These are phyloP conservation scores for Thermophis baileyi DNA, from an alignment of 2,113 vertebrate genomes.

Conservation along the genomic window DNA sequence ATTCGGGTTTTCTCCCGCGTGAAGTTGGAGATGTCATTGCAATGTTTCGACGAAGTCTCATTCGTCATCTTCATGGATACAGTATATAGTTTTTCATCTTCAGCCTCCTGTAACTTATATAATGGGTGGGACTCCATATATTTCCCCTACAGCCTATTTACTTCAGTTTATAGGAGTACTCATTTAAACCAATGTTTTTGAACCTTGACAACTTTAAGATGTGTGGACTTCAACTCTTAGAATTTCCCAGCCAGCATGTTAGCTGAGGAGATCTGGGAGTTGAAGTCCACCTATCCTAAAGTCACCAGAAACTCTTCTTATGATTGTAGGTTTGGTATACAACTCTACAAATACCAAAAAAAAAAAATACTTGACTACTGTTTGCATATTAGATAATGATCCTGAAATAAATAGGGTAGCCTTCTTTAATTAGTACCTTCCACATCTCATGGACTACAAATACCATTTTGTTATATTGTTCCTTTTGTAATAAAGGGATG, in stretches of 20 bases:
- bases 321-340: background rate
- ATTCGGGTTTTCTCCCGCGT: too few relatives aligned
- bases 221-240: background rate
- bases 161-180: background rate
- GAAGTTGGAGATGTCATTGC: too few relatives aligned
- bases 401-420: background rate
- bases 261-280: background rate
- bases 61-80: too few relatives aligned
- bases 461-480: background rate
- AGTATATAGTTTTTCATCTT: too few relatives aligned
- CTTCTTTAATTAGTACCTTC: background rate
- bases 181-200: background rate
- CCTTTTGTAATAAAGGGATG: background rate
- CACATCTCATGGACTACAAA: background rate
- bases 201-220: background rate
- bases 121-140: background rate
- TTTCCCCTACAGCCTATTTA: background rate
- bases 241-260: background rate
- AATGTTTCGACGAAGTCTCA: too few relatives aligned
- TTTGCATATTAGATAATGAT: background rate
- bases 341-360: background rate
- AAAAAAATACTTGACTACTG: background rate
- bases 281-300: background rate
- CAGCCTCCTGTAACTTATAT: background rate
- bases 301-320: background rate